Conservation (phyloP, 2,888 invertebrate genomes). For the Hetaerina titia region DNA sequence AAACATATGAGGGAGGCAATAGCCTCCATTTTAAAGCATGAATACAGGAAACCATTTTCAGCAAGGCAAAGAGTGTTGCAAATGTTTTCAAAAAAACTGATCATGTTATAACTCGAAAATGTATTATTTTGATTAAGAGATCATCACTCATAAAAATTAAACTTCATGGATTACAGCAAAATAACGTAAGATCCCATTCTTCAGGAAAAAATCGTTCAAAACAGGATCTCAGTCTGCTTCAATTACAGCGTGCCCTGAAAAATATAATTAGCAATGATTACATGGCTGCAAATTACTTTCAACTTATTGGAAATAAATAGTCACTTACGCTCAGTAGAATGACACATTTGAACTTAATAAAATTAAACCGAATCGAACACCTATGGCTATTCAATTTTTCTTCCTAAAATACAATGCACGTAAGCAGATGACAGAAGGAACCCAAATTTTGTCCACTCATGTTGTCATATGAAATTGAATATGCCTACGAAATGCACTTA, state of each 20-base stretch:
- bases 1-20: conserved; percentile 35
- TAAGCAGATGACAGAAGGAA: too few species aligned
- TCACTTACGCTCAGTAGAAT: too few species aligned
- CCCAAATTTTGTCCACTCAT: too few species aligned
- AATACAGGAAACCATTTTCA: conserved; percentile 39
- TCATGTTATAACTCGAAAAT: conserved; percentile 22
- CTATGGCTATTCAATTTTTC: too few species aligned
- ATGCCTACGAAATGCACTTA: too few species aligned
- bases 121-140: background rate
- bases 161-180: background rate
- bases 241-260: background rate
- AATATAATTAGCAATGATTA: background rate
- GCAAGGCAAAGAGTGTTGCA: conserved; percentile 1
- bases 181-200: background rate
- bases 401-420: too few species aligned
- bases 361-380: too few species aligned
- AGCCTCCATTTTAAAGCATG: conserved; percentile 33
- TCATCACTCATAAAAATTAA: background rate
- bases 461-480: too few species aligned
- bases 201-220: background rate
- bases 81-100: conserved; percentile 6
- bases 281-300: too few species aligned
- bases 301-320: too few species aligned
- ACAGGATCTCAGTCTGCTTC: background rate
- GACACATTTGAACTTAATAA: too few species aligned